phyloP scores from a whole-genome alignment of 2,888 invertebrate genomes.

The Ophion ellenae region DNA sequence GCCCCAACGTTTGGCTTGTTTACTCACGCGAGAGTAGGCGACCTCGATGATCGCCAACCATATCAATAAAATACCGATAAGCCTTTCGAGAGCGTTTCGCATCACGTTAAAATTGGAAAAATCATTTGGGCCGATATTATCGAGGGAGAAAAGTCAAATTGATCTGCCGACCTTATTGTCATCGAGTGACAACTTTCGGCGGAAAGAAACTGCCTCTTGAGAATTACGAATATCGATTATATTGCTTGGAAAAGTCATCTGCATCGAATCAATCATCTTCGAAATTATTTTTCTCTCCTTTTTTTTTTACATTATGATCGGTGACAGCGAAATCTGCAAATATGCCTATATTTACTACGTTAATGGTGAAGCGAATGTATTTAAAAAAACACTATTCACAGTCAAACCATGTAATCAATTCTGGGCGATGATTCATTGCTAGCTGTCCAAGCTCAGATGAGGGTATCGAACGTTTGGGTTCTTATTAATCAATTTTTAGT shows the following conservation, averaged over 20 bases:
- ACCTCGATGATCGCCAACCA: conserved; percentile 2
- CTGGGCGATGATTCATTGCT: conserved; percentile 26
- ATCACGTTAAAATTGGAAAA: background rate
- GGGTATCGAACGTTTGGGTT: background rate
- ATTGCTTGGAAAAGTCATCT: background rate
- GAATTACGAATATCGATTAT: background rate
- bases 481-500: background rate
- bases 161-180: background rate
- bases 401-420: background rate
- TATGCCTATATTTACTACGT: background rate
- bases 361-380: background rate
- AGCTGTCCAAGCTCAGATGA: conserved; percentile 1
- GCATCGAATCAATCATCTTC: background rate
- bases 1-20: background rate
- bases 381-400: background rate
- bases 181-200: background rate
- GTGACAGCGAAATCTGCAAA: background rate
- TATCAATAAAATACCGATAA: conserved; percentile 3
- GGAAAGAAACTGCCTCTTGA: background rate
- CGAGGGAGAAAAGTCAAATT: background rate
- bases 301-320: background rate
- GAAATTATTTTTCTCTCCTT: background rate
- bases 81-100: background rate
- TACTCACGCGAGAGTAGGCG: conserved; percentile 30
- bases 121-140: background rate